phyloP scores from a whole-genome alignment of 2,797 vertebrate species.

The Tokudaia muenninki region DNA sequence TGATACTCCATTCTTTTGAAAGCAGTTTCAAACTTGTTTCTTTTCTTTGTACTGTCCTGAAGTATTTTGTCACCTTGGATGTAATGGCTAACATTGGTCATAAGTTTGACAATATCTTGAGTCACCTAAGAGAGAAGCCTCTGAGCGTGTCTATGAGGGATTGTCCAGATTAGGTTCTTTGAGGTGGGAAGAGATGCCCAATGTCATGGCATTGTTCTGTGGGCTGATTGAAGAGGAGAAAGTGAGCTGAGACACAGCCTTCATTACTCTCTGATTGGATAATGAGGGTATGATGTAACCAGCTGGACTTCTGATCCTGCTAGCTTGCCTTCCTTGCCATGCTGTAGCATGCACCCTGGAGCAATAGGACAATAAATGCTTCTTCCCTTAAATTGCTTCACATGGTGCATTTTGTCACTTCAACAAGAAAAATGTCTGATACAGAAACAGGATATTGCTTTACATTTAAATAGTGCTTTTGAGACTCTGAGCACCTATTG shows the following conservation, averaged over 20 bases:
- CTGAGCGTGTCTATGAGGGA: neutral
- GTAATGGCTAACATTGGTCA: neutral
- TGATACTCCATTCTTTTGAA: neutral
- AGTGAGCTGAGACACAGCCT: no score
- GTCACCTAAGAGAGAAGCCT: neutral
- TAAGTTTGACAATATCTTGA: neutral
- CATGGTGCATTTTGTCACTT: neutral
- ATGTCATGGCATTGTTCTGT: no score
- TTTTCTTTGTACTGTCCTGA: neutral
- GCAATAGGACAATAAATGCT: neutral
- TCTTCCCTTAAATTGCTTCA: neutral
- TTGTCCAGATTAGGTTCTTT: neutral
- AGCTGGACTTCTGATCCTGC: no score
- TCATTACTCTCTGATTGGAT: neutral
- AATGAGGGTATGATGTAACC: neutral
- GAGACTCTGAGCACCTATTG: no score
- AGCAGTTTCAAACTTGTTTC: neutral
- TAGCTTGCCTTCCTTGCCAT: neutral
- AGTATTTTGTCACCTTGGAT: neutral
- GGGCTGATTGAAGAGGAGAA: neutral
- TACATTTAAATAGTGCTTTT: neutral
- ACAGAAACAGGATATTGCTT: neutral
- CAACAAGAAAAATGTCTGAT: neutral
- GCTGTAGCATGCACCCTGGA: neutral
- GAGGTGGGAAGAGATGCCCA: neutral